Conservation (phyloP, 2,888 invertebrate species). For the Ctenicera cuprea region DNA sequence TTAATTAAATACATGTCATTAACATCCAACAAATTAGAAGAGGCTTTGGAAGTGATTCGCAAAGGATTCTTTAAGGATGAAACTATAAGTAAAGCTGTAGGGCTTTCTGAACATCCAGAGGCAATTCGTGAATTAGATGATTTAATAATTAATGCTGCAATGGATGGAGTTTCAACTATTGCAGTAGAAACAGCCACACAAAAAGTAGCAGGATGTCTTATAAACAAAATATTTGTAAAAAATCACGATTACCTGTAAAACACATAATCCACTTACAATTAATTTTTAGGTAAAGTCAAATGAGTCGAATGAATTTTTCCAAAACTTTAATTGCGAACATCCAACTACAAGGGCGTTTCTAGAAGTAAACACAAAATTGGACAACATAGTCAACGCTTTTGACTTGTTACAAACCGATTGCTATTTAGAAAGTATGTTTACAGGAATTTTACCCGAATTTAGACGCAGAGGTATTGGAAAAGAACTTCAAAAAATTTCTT, state of each 20-base stretch:
- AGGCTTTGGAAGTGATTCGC: background rate
- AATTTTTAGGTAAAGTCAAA: slow-evolving; percentile 1
- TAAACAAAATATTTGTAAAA: slow-evolving; percentile 1
- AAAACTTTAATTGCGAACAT: background rate
- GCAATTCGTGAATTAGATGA: slow-evolving; percentile 13
- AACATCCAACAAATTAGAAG: background rate
- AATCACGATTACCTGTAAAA: background rate
- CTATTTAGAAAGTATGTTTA: background rate
- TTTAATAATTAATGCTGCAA: background rate
- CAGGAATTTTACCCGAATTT: background rate
- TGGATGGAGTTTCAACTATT: slow-evolving; percentile 3
- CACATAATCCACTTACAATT: background rate
- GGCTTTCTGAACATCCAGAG: background rate
- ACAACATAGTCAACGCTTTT: background rate
- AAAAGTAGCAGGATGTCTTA: slow-evolving; percentile 2
- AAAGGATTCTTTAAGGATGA: background rate
- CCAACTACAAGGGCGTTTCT: background rate
- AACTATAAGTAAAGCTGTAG: background rate
- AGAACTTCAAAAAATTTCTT: background rate
- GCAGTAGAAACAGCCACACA: background rate
- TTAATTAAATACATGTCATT: background rate
- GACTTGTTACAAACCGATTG: background rate
- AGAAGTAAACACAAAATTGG: background rate
- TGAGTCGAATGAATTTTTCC: background rate
- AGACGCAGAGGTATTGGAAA: background rate